A percentile compares a stretch with the other conserved stretches of the same genome.
Evolutionary conservation across 2,888 invertebrate species (phyloP).

Genomic region (Spilosoma lubricipeda): DNA sequence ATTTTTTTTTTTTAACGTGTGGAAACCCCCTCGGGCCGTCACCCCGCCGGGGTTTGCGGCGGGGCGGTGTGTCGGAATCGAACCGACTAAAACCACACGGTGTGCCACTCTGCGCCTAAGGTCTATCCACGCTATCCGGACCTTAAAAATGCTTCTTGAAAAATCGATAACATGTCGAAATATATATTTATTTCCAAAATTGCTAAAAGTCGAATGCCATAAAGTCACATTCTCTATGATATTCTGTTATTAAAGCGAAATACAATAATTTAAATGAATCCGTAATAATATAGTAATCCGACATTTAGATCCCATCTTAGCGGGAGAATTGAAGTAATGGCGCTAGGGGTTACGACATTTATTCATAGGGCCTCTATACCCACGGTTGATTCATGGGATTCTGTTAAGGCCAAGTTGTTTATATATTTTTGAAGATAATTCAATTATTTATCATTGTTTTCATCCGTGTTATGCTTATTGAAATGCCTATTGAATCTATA

Average conservation of each 20-base stretch:
- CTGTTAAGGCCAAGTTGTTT: conserved; percentile 44
- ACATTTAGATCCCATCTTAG: conserved; percentile 48
- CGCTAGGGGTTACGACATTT: conserved; percentile 58
- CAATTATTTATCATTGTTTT: neutral
- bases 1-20: too few species aligned
- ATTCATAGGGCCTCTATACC: conserved; percentile 50
- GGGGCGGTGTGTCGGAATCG: too few species aligned
- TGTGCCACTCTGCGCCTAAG: too few species aligned
- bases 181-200: neutral
- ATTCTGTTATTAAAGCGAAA: neutral
- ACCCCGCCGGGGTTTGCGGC: too few species aligned
- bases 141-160: too few species aligned
- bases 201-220: neutral
- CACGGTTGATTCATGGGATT: conserved; percentile 55
- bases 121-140: too few species aligned
- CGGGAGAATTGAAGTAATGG: conserved; percentile 48
- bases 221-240: neutral
- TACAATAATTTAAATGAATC: conserved; percentile 21
- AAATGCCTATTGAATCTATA: too few species aligned
- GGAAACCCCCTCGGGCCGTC: too few species aligned
- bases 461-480: too few species aligned
- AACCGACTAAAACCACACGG: too few species aligned
- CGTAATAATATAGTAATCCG: conserved; percentile 46
- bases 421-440: neutral
- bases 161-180: neutral